These are phyloP conservation scores for Hydrozoanthus tunicans DNA, from an alignment of 64 coral and sea anemone genomes.

Conservation along the genomic window DNA sequence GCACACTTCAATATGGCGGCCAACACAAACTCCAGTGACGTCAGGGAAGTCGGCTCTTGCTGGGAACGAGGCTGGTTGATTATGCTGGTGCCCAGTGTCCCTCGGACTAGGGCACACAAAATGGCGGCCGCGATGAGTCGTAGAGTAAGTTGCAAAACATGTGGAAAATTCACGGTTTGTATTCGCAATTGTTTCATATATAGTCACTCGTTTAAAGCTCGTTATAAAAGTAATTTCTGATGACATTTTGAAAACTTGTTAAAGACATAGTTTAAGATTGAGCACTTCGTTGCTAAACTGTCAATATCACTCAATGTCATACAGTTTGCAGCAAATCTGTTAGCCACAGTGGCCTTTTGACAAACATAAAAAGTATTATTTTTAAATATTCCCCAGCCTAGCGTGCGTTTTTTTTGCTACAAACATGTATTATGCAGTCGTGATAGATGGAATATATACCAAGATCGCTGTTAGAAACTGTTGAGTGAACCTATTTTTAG, in stretches of 20 bases:
- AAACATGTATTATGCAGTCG: no score
- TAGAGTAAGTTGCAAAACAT: neutral
- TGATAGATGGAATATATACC: no score
- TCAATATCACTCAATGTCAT: no score
- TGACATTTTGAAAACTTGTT: neutral
- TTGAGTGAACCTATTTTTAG: no score
- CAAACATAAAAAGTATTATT: no score
- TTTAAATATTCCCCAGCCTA: no score
- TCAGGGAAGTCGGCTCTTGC: neutral
- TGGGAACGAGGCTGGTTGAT: conserved; percentile 21
- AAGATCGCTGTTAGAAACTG: no score
- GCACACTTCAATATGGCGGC: conserved; percentile 41
- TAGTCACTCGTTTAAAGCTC: neutral
- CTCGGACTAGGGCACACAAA: neutral
- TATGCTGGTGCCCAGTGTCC: neutral
- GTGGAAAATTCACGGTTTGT: conserved; percentile 31
- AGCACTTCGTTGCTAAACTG: no score
- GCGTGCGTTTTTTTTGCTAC: no score
- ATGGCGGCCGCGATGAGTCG: conserved; percentile 23
- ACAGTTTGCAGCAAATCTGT: no score
- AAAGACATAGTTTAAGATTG: no score
- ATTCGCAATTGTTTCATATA: neutral
- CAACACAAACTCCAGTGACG: neutral
- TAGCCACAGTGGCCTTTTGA: no score
- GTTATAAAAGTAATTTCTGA: neutral